These are phyloP conservation scores for Phaethornis superciliosus DNA, from an alignment of 2,113 vertebrate genomes.

Conservation along the genomic window DNA sequence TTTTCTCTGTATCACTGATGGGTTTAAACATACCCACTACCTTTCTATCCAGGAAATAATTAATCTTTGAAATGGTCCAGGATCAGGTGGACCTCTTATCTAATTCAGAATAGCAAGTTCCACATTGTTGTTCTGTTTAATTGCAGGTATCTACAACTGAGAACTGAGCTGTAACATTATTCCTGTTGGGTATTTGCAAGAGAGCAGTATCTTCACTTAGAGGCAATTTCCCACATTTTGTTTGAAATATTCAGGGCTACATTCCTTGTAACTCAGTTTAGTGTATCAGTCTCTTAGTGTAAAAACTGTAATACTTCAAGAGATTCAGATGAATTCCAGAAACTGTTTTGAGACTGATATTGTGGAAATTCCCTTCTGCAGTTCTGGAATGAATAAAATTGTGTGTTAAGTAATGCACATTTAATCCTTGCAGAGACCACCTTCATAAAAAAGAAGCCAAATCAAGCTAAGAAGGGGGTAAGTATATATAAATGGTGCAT, in stretches of 20 bases:
- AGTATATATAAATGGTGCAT: constrained; percentile 16
- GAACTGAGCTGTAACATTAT: not conserved
- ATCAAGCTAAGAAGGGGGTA: constrained; percentile 78
- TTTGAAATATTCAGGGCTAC: not conserved
- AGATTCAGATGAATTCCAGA: not conserved
- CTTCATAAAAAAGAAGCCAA: constrained; percentile 83
- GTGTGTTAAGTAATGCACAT: not conserved
- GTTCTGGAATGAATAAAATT: not conserved
- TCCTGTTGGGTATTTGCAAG: not conserved
- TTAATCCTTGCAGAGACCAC: constrained; percentile 75
- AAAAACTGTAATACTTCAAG: not conserved
- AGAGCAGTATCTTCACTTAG: not conserved
- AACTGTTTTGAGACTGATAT: not conserved
- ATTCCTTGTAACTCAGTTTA: not conserved
- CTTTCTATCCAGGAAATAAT: not conserved
- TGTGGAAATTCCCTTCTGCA: not conserved
- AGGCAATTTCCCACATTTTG: not conserved
- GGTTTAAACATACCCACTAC: not conserved
- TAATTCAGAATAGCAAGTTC: not conserved
- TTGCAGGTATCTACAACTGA: not conserved
- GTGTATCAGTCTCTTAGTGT: not conserved
- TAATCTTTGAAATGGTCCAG: not conserved
- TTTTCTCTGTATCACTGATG: not conserved
- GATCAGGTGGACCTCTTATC: not conserved
- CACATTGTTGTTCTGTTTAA: not conserved